These are phyloP conservation scores for Caenorhabditis imperialis DNA, from an alignment of 2,888 invertebrate species.

Conservation along the genomic window DNA sequence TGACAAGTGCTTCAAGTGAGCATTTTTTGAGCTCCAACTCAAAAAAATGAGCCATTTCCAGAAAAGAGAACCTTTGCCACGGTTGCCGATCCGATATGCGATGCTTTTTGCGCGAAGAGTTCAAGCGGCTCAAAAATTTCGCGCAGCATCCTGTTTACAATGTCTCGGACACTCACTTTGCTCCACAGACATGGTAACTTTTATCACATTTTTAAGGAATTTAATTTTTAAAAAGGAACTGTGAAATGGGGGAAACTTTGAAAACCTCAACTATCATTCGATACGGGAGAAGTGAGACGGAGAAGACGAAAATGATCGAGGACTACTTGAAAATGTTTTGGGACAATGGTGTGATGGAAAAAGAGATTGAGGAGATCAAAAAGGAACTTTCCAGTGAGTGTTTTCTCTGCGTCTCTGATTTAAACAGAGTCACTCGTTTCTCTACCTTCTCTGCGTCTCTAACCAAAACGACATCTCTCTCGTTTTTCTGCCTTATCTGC, in stretches of 20 bases:
- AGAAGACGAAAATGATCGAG: constrained; percentile 30
- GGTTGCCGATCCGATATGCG: constrained; percentile 32
- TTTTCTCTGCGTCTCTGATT: not conserved
- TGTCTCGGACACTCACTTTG: constrained; percentile 24
- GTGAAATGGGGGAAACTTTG: constrained; percentile 31
- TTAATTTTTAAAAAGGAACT: too few species aligned
- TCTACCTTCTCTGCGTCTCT: too few species aligned
- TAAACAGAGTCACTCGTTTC: not conserved
- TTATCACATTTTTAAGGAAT: too few species aligned
- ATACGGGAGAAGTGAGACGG: constrained; percentile 12
- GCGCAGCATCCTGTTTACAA: constrained; percentile 33
- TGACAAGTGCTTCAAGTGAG: constrained; percentile 38
- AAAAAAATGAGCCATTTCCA: too few species aligned
- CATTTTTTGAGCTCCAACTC: too few species aligned
- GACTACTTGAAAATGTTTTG: constrained; percentile 17
- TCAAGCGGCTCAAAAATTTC: constrained; percentile 22
- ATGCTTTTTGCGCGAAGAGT: constrained; percentile 27
- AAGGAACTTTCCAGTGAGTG: constrained; percentile 26
- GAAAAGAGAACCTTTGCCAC: constrained; percentile 16
- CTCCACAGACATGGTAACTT: constrained; percentile 28
- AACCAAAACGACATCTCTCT: too few species aligned
- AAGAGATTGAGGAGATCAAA: constrained; percentile 11
- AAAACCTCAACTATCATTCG: constrained; percentile 26
- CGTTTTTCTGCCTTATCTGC: too few species aligned
- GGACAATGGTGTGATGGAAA: constrained; percentile 14